Evolutionary conservation across 2,797 vertebrate genomes (phyloP).

Genomic region (Garrulus glandarius): DNA sequence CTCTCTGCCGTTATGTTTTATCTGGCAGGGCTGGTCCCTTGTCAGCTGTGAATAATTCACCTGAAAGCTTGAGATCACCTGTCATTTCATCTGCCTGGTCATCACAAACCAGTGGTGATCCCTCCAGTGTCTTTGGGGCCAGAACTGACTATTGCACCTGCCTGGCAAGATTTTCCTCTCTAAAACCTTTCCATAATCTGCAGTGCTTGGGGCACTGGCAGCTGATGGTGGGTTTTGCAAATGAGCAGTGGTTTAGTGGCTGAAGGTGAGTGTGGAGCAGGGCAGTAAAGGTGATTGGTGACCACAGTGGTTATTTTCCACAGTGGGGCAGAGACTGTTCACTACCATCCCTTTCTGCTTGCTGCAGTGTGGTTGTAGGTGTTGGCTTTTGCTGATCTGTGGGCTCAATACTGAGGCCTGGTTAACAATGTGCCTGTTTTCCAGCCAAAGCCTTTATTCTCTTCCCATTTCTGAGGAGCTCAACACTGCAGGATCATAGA

Average conservation of each 20-base stretch:
- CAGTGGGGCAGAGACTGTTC: neutral
- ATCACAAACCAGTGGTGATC: neutral
- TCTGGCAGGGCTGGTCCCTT: neutral
- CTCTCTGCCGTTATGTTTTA: neutral
- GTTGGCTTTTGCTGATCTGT: neutral
- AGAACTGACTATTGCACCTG: neutral
- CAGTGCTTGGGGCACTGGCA: neutral
- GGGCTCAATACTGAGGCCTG: fast-evolving
- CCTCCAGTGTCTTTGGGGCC: neutral
- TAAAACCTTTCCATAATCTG: neutral
- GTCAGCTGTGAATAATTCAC: neutral
- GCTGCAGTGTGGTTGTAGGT: neutral
- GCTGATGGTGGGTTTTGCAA: neutral
- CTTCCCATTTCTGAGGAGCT: neutral
- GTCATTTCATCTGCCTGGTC: neutral
- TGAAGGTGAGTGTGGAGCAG: neutral
- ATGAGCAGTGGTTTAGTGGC: fast-evolving
- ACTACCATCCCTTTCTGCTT: neutral
- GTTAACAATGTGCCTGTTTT: neutral
- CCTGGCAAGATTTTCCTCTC: neutral
- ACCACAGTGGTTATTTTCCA: neutral
- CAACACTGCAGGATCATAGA: neutral
- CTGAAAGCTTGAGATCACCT: neutral
- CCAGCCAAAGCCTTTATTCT: neutral
- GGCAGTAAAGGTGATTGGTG: neutral